These are phyloP conservation scores for Murina feae DNA, from an alignment of 2,113 vertebrate genomes.

Conservation along the genomic window DNA sequence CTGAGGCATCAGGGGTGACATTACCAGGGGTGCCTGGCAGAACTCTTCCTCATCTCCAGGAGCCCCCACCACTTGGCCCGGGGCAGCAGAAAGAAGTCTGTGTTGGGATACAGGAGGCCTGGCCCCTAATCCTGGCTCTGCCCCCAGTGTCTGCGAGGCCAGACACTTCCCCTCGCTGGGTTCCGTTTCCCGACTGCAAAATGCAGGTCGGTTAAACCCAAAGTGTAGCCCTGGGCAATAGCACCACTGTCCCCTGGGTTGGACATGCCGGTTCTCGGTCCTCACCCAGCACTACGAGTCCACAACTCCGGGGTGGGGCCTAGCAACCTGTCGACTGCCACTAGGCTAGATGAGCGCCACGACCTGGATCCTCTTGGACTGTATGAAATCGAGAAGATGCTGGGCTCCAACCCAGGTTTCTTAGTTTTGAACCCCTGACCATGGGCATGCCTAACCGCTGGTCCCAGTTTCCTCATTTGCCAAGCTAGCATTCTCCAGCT, in stretches of 20 bases:
- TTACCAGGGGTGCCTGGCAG: background rate
- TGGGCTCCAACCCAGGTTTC: background rate
- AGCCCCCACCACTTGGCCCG: background rate
- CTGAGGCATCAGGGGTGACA: background rate
- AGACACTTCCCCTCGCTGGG: background rate
- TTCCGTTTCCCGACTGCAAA: background rate
- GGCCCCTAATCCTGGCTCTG: background rate
- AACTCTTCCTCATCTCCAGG: background rate
- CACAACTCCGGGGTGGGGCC: background rate
- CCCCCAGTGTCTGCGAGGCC: background rate
- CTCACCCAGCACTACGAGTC: background rate
- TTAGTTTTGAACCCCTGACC: background rate
- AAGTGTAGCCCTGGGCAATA: background rate
- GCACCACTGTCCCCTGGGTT: background rate
- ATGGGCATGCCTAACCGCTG: background rate
- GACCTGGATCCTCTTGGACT: too few relatives aligned
- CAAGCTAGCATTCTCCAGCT: too few relatives aligned
- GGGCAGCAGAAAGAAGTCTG: background rate
- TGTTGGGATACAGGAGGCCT: background rate
- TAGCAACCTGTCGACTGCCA: background rate
- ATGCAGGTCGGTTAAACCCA: background rate
- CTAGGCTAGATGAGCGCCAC: background rate
- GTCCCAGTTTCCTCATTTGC: background rate
- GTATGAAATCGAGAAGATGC: background rate
- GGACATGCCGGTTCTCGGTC: background rate